Conservation (phyloP, 1,140 invertebrate genomes). For the Ditylenchus dipsaci region DNA sequence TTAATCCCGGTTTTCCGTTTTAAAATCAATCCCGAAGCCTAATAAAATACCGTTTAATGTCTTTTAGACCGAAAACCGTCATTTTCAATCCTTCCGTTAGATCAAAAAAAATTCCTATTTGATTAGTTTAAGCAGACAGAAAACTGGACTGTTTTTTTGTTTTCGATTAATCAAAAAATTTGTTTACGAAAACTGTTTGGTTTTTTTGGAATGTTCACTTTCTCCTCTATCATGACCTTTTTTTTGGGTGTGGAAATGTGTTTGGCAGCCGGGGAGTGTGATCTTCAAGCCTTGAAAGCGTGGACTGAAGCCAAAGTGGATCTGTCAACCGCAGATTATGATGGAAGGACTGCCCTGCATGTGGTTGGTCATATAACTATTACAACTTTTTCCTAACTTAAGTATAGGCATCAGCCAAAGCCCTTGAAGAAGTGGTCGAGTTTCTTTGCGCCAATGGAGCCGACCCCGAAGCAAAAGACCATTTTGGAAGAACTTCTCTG, state of each 20-base stretch:
- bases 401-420: constrained; percentile 24
- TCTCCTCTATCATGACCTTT: no score
- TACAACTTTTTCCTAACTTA: constrained; percentile 1
- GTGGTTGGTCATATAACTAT: constrained; percentile 36
- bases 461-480: constrained; percentile 18
- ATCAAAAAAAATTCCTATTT: no score
- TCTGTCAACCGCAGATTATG: constrained; percentile 52
- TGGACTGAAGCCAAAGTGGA: constrained; percentile 50
- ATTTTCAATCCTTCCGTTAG: no score
- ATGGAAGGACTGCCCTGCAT: constrained; percentile 54
- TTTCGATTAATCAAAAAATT: no score
- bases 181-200: no score
- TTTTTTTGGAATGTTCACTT: no score
- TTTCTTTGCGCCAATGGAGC: constrained; percentile 42
- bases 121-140: no score
- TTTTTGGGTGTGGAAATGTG: constrained; percentile 50
- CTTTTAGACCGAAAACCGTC: no score
- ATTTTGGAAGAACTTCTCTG: constrained; percentile 36
- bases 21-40: no score
- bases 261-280: constrained; percentile 44
- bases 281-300: constrained; percentile 47
- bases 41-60: no score
- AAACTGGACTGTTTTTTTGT: no score
- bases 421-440: constrained; percentile 22
- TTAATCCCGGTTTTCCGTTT: no score